These are phyloP conservation scores for Eristalinus sepulchralis DNA, from an alignment of 2,888 invertebrate genomes.

Conservation along the genomic window DNA sequence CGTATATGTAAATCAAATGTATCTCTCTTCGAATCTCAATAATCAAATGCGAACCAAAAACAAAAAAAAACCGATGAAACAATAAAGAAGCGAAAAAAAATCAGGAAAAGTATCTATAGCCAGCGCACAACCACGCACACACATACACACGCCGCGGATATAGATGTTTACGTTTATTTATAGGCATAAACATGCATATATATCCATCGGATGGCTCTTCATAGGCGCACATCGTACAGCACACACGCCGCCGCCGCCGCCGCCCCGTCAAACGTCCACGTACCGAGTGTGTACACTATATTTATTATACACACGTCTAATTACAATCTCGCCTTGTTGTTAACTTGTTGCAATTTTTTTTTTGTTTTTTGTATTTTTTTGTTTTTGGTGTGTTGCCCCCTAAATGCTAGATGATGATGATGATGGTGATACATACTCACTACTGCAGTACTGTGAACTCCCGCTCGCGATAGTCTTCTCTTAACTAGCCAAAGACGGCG, in stretches of 20 bases:
- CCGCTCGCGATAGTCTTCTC: not conserved
- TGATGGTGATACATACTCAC: slow-evolving; percentile 2
- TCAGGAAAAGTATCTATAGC: not conserved
- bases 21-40: not conserved
- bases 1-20: not conserved
- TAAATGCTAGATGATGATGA: not conserved
- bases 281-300: slow-evolving; percentile 9
- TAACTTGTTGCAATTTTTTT: slow-evolving; percentile 55
- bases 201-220: not conserved
- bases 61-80: not conserved
- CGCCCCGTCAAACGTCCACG: too few species aligned
- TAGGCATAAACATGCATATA: slow-evolving; percentile 9
- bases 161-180: slow-evolving; percentile 6
- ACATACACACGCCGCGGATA: not conserved
- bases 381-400: not conserved
- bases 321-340: slow-evolving; percentile 22
- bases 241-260: not conserved
- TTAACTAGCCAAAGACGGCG: not conserved
- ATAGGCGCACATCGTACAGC: not conserved
- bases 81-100: not conserved
- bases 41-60: not conserved
- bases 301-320: slow-evolving; percentile 8
- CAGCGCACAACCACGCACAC: not conserved
- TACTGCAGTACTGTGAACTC: slow-evolving; percentile 13
- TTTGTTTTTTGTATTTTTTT: not conserved